Evolutionary conservation across 2,113 vertebrate species (phyloP), one percentile per base, ranked within the genome.

Genomic region (Gymnorhina tibicen): DNA sequence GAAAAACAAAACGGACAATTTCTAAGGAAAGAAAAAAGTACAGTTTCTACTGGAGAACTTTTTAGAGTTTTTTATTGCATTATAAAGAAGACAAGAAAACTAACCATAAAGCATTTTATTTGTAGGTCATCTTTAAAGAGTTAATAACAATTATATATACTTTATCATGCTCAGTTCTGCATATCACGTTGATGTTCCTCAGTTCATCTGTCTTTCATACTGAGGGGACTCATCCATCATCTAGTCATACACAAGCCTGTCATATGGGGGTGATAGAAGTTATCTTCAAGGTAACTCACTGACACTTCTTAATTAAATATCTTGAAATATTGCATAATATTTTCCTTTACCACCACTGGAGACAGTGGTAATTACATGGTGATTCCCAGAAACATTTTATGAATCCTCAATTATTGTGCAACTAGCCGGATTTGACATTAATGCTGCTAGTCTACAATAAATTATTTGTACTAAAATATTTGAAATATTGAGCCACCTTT

Each of bases 251-350:
- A 82, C 92, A 92, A 72, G 49, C 52, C 58, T 96, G 88, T 95
- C 90, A 86, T 68, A 73, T 1, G 35, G 44, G 72, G 83, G 84
- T 92, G 80, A 96, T 87, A 94, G 56, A 87, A 95, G 77, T 94
- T 89, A 85, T 89, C 73, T 90, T 96, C 96, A 97, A 96, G 93
- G 96, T 95, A 96, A 94, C 83, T 96, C 49, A 73, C 80, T 96
- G 93, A 92, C 91, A 85, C 33, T 82, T 93, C 83, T 95, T 97
- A 96, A 96, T 97, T 96, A 96, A 97, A 94, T 96, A 92, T 42
- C 83, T 79, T 95, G 93, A 97, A 95, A 95, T 96, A 96, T 89
- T 93, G 88, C 80, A 78, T 94, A 92, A 89, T 91, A 96, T 95
- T 96, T 91, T 94, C 52, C 73, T 91, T 73, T 85, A 81, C 53